phyloP scores from a whole-genome alignment of 2,113 vertebrate species.

The Gallinago undulata region DNA sequence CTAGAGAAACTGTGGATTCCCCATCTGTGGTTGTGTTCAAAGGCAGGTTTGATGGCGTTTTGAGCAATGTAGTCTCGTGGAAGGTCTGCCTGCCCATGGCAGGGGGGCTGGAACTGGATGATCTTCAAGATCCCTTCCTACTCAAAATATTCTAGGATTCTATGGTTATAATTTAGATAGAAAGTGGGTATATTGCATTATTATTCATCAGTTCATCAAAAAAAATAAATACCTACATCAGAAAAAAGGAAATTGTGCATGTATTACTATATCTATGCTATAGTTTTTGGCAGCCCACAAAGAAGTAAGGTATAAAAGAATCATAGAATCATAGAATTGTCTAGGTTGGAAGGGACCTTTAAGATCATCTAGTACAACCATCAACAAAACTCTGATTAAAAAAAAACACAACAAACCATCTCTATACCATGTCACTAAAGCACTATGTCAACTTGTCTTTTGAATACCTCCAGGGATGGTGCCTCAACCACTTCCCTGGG shows the following conservation, averaged over 20 bases:
- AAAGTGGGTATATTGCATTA: neutral
- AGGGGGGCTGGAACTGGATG: neutral
- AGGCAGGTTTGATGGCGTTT: neutral
- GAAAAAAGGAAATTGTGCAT: neutral
- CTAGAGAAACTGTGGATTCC: neutral
- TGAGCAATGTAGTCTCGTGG: neutral
- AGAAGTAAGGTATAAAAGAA: neutral
- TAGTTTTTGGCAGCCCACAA: neutral
- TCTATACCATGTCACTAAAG: too few relatives aligned
- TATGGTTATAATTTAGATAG: neutral
- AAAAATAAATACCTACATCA: neutral
- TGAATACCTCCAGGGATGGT: too few relatives aligned
- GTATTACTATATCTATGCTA: neutral
- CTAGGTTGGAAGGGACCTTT: too few relatives aligned
- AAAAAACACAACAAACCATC: too few relatives aligned
- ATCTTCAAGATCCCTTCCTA: neutral
- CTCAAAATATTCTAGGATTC: neutral
- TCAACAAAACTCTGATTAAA: too few relatives aligned
- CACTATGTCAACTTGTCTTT: too few relatives aligned
- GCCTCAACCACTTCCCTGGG: too few relatives aligned
- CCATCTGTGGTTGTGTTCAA: neutral
- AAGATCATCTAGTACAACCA: too few relatives aligned
- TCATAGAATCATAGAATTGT: too few relatives aligned
- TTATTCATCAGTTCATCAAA: neutral
- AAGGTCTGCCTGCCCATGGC: neutral